Percentiles rank a stretch among this genome's conserved stretches.
These are phyloP conservation scores for Myripristis murdjan DNA, from an alignment of 2,797 vertebrate species.

Conservation along the genomic window DNA sequence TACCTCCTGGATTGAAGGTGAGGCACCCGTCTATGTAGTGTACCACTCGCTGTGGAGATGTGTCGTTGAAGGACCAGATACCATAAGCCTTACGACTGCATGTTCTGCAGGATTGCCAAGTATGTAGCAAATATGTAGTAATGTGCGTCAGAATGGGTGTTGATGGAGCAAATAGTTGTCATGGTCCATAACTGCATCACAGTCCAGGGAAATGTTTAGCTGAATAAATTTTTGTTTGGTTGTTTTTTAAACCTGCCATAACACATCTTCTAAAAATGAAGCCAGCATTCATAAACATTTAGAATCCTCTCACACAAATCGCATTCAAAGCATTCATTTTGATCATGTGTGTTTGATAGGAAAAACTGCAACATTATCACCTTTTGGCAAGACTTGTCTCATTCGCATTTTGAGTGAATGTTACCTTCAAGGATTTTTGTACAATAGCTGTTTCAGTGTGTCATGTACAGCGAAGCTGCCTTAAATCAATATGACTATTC, in stretches of 20 bases:
- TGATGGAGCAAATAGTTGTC: conserved; percentile 72
- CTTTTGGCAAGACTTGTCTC: neutral
- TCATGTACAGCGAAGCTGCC: conserved; percentile 29
- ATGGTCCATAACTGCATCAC: conserved; percentile 46
- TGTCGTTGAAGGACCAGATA: conserved; percentile 62
- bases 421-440: conserved; percentile 18
- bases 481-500: conserved; percentile 53
- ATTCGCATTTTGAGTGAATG: conserved; percentile 32
- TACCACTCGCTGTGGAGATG: conserved; percentile 45
- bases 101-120: conserved; percentile 29
- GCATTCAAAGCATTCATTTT: conserved; percentile 17
- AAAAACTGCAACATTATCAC: conserved; percentile 9
- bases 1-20: conserved; percentile 73
- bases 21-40: conserved; percentile 54
- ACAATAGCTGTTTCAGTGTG: conserved; percentile 17
- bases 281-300: neutral
- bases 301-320: neutral
- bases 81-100: conserved; percentile 22
- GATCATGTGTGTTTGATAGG: conserved; percentile 18
- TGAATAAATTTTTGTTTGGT: conserved; percentile 39
- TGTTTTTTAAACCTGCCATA: conserved; percentile 22
- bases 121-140: conserved; percentile 39
- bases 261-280: conserved; percentile 33
- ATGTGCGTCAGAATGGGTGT: conserved; percentile 63
- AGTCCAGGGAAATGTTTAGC: conserved; percentile 62